Percentiles rank a stretch among this genome's conserved stretches.
These are phyloP conservation scores for Orientallactaga sibirica DNA, from an alignment of 2,797 vertebrate species.

Conservation along the genomic window DNA sequence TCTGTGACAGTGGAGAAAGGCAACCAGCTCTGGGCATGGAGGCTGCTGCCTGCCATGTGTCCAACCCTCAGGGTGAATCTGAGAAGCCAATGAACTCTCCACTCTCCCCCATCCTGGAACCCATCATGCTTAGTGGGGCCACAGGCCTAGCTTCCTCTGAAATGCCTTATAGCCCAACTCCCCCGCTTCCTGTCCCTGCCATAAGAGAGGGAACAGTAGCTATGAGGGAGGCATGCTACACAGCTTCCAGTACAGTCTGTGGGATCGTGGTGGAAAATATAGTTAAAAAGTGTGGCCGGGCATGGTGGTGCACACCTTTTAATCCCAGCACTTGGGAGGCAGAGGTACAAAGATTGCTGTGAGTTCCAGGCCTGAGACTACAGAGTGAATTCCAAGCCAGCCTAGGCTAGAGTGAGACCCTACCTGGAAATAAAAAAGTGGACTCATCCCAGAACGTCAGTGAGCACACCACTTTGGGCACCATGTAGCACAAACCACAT, in stretches of 20 bases:
- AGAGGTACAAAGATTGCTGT: too few species aligned
- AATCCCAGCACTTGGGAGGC: too few species aligned
- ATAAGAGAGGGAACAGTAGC: fast-evolving
- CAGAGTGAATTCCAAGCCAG: too few species aligned
- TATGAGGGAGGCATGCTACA: background rate
- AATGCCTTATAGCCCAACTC: background rate
- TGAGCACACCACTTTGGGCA: too few species aligned
- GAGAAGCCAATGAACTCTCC: background rate
- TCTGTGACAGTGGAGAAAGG: slow-evolving; percentile 1
- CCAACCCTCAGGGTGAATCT: background rate
- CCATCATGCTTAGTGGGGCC: background rate
- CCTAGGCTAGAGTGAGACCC: too few species aligned
- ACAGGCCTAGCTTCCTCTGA: background rate
- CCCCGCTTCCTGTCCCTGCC: fast-evolving
- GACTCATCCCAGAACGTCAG: background rate
- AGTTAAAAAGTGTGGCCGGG: background rate
- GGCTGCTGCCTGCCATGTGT: background rate
- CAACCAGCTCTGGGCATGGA: slow-evolving; percentile 48
- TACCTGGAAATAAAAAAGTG: background rate
- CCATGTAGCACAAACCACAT: too few species aligned
- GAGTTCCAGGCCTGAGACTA: too few species aligned
- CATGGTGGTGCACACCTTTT: too few species aligned
- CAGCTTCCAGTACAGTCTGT: too few species aligned
- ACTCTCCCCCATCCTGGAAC: background rate
- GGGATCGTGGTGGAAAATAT: background rate